Conservation (phyloP, 2,797 vertebrate genomes). For the Sebastes iracundus region DNA sequence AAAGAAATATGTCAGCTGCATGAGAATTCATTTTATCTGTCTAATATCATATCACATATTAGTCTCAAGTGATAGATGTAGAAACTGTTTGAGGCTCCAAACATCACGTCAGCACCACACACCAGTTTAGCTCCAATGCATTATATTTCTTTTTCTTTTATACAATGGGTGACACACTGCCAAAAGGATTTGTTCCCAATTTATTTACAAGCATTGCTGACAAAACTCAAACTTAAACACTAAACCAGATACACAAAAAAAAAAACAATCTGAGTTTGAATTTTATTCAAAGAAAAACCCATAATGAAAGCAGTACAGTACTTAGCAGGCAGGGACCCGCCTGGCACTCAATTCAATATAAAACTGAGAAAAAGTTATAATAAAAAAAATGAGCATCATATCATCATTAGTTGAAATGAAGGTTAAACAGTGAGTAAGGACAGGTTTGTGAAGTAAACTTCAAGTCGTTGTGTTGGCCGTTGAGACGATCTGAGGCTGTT, state of each 20-base stretch:
- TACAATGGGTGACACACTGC: background rate
- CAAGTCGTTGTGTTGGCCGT: slow-evolving; percentile 19
- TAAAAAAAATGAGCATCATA: background rate
- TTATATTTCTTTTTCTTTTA: background rate
- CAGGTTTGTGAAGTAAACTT: slow-evolving; percentile 19
- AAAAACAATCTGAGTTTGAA: background rate
- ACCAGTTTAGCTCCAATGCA: background rate
- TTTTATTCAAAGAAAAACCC: slow-evolving; percentile 37
- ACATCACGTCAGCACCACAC: background rate
- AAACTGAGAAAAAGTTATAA: background rate
- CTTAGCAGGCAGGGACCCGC: background rate
- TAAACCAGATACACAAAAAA: background rate
- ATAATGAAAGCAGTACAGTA: background rate
- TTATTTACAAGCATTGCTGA: background rate
- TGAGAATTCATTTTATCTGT: background rate
- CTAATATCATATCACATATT: background rate
- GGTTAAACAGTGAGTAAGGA: background rate
- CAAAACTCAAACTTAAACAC: background rate
- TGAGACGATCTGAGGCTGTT: too few species aligned
- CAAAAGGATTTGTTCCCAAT: background rate
- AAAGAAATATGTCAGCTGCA: background rate
- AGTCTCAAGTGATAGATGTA: background rate
- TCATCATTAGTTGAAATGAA: slow-evolving; percentile 12
- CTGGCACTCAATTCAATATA: background rate
- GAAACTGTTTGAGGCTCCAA: background rate